Evolutionary conservation across 2,113 vertebrate species (phyloP), one percentile per base, ranked within the genome.

Genomic region (Odocoileus virginianus): DNA sequence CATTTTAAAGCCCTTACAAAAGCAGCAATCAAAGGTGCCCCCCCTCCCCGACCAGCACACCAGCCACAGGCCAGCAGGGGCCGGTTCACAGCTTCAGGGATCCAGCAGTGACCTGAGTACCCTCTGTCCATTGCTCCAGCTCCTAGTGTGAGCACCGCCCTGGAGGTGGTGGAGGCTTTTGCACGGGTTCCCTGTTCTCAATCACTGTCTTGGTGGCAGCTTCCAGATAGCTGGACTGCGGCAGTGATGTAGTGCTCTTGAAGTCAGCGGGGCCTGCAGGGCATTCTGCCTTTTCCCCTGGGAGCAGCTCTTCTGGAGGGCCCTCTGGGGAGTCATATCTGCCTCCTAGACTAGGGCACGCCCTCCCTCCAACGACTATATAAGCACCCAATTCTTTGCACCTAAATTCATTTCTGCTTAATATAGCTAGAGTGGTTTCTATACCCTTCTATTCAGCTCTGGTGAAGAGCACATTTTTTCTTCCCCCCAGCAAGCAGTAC

Each of bases 151-250:
- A 33, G 47, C 71, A 3, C 5, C 3, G 30, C 15, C 40, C 82
- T 36, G 45, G 33, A 8, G 33, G 10, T 0, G 33, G 23, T 7
- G 23, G 57, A 3, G 3, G 16, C 67, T 54, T 58, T 33, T 33
- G 50, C 3, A 5, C 0, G 6, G 87, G 54, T 27, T 6, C 19
- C 82, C 0, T 7, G 74, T 8, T 33, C 71, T 67, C 45, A 6
- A 9, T 12, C 23, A 14, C 30, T 19, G n/a, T 54, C 60, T 58
- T 16, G 7, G 40, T 10, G 45, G 40, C 57, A 11, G 57, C 12
- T 58, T 83, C n/a, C n/a, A 5, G 28, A 6, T 0, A 3, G 8
- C 9, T 30, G 58, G 21, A 9, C 61, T 52, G 25, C 0, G 0
- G 76, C 23, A 25, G 64, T 13, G 55, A 54, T 47, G 23, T 19